A percentile compares a stretch with the other conserved stretches of the same genome.
Evolutionary conservation across 2,888 invertebrate genomes (phyloP).

Genomic region (Meliscaeva auricollis): DNA sequence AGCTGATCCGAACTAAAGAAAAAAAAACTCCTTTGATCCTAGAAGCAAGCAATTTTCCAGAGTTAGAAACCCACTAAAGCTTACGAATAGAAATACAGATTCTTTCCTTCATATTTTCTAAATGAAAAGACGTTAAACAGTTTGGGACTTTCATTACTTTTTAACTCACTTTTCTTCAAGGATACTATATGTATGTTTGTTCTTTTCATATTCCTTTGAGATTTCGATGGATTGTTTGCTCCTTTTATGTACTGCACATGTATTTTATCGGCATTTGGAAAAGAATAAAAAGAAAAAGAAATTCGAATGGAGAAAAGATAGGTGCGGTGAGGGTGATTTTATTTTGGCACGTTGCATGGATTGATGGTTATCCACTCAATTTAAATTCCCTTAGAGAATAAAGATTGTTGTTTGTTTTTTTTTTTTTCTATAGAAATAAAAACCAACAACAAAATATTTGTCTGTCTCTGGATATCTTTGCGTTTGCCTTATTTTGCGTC

Average conservation of each 20-base stretch:
- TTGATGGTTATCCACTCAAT: conserved; percentile 27
- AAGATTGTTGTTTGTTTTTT: not conserved
- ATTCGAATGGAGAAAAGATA: too few relatives aligned
- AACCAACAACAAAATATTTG: not conserved
- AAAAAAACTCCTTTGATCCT: too few relatives aligned
- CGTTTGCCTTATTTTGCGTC: not conserved
- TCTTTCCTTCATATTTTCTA: not conserved
- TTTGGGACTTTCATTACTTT: not conserved
- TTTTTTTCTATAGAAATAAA: not conserved
- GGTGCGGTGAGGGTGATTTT: not conserved
- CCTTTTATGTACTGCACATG: not conserved
- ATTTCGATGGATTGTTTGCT: conserved; percentile 6
- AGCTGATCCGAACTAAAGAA: too few relatives aligned
- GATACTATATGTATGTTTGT: too few relatives aligned
- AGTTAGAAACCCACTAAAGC: too few relatives aligned
- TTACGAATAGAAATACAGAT: too few relatives aligned
- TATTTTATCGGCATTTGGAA: not conserved
- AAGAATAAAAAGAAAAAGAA: not conserved
- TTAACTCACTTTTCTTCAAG: not conserved
- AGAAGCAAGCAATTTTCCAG: too few relatives aligned
- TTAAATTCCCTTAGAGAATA: not conserved
- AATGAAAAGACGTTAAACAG: not conserved
- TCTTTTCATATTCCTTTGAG: not conserved
- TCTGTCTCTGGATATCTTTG: not conserved
- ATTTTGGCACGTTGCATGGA: conserved; percentile 12